Conservation (phyloP, 2,797 vertebrate genomes). For the Delichon dasypus region DNA sequence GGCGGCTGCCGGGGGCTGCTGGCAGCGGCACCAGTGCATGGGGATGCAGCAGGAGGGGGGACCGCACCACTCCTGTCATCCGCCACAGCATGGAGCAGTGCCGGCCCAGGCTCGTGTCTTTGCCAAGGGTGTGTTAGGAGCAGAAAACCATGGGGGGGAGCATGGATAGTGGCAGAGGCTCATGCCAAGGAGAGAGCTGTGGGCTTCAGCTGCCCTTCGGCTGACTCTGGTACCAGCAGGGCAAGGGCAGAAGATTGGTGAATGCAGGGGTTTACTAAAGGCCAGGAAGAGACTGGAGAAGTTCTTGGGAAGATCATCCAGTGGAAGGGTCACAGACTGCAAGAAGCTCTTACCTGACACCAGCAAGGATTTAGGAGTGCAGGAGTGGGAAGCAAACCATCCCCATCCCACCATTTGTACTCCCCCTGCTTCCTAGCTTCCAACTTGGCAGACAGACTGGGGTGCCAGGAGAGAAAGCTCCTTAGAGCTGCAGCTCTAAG, state of each 20-base stretch:
- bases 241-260: neutral
- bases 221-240: neutral
- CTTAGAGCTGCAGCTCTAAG: neutral
- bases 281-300: neutral
- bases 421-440: neutral
- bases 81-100: accelerated
- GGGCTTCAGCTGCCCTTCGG: neutral
- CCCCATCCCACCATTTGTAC: neutral
- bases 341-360: neutral
- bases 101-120: accelerated
- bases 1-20: neutral
- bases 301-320: neutral
- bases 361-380: neutral
- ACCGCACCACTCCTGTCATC: neutral
- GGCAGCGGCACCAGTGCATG: accelerated
- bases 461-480: neutral
- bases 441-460: neutral
- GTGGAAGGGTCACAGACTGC: neutral
- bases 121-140: neutral
- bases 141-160: neutral
- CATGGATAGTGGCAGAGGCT: neutral
- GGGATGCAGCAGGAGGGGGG: neutral
- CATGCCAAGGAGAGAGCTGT: accelerated
- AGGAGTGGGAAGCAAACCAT: neutral
- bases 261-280: neutral